phyloP scores from a whole-genome alignment of 2,797 vertebrate species.

The Pyrocephalus nanus region DNA sequence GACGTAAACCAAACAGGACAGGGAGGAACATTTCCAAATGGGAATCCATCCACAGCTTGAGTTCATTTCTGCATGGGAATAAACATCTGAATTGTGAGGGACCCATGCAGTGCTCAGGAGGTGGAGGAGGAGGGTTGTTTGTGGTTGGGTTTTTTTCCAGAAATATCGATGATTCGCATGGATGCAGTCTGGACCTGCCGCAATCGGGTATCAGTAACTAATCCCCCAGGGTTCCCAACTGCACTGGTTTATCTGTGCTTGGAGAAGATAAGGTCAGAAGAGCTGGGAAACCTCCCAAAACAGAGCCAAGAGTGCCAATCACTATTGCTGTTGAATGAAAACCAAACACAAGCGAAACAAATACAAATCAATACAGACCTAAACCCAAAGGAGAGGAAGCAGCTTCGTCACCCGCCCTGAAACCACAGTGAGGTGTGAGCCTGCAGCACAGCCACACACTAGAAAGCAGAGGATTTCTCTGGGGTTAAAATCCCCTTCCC shows the following conservation, averaged over 20 bases:
- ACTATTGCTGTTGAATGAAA: neutral
- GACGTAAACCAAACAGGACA: neutral
- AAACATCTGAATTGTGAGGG: neutral
- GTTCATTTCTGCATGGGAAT: neutral
- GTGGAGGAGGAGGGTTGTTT: neutral
- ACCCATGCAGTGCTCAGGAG: neutral
- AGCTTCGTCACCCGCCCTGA: neutral
- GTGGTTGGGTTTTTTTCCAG: neutral
- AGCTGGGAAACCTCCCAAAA: constrained; percentile 12
- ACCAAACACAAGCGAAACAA: neutral
- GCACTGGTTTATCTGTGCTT: neutral
- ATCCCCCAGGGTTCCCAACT: neutral
- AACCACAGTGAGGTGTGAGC: neutral
- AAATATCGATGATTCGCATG: neutral
- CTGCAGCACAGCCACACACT: neutral
- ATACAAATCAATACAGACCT: constrained; percentile 31
- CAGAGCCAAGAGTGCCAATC: neutral
- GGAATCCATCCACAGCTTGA: neutral
- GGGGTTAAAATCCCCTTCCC: neutral
- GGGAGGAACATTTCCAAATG: neutral
- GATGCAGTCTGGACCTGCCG: neutral
- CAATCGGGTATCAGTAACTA: neutral
- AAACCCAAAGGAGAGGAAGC: neutral
- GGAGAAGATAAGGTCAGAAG: constrained; percentile 24
- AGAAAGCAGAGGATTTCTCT: constrained; percentile 43